These are phyloP conservation scores for Drosophila niveifrons DNA, from an alignment of 2,888 invertebrate genomes.

Conservation along the genomic window DNA sequence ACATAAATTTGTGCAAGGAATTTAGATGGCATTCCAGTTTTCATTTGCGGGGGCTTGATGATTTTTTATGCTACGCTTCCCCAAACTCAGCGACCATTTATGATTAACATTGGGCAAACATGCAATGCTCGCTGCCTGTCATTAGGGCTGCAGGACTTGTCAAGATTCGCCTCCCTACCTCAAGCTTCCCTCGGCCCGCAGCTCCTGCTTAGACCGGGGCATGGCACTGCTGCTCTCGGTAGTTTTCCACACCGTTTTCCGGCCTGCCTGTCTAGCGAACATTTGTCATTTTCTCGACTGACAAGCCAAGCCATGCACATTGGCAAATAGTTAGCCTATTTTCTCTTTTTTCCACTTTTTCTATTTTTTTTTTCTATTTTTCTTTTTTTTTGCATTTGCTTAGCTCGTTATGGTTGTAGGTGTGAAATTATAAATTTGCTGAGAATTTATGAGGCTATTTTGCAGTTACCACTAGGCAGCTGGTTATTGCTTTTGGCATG, in stretches of 20 bases:
- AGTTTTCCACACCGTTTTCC: slow-evolving; percentile 52
- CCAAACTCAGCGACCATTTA: slow-evolving; percentile 53
- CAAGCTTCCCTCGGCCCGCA: neutral
- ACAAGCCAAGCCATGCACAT: slow-evolving; percentile 72
- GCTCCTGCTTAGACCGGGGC: neutral
- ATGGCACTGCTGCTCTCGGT: slow-evolving; percentile 7
- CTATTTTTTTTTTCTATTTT: neutral
- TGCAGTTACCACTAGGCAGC: slow-evolving; percentile 46
- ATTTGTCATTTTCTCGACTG: slow-evolving; percentile 74
- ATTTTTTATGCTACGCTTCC: slow-evolving; percentile 31
- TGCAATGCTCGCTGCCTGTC: slow-evolving; percentile 72
- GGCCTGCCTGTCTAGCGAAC: slow-evolving; percentile 72
- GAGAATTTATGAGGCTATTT: slow-evolving; percentile 71
- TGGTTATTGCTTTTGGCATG: slow-evolving; percentile 54
- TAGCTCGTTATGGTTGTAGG: slow-evolving; percentile 67
- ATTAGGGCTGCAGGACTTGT: slow-evolving; percentile 55
- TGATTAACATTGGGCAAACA: slow-evolving; percentile 77
- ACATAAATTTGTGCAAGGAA: slow-evolving; percentile 63
- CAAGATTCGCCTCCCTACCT: slow-evolving; percentile 11
- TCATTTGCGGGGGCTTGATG: slow-evolving; percentile 10
- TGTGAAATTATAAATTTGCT: slow-evolving; percentile 78
- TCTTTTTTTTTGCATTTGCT: slow-evolving; percentile 19
- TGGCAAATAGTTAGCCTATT: slow-evolving; percentile 71
- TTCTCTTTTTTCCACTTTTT: slow-evolving; percentile 17
- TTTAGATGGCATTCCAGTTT: slow-evolving; percentile 27